Evolutionary conservation across 2,797 vertebrate genomes (phyloP).

Genomic region (Enteromius paludinosus): DNA sequence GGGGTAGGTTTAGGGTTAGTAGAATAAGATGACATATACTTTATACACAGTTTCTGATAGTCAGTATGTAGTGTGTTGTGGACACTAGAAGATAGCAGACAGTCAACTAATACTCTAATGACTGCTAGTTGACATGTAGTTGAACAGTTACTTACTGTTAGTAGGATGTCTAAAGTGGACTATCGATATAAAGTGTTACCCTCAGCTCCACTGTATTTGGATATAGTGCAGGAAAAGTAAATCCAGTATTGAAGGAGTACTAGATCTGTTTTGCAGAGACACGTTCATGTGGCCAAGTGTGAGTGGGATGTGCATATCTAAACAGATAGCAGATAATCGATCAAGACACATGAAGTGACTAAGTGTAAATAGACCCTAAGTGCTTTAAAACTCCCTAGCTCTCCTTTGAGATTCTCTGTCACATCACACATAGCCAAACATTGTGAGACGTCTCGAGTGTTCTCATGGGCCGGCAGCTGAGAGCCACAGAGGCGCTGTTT

Average conservation of each 20-base stretch:
- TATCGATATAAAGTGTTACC: too few relatives aligned
- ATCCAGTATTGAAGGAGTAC: background rate
- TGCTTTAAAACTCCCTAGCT: background rate
- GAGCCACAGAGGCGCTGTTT: background rate
- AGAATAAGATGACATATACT: too few relatives aligned
- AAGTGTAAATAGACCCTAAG: slow-evolving; percentile 29
- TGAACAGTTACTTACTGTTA: too few relatives aligned
- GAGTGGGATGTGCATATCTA: background rate
- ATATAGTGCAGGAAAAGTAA: background rate
- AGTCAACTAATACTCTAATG: too few relatives aligned
- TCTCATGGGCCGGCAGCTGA: slow-evolving; percentile 17
- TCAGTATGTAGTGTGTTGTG: too few relatives aligned
- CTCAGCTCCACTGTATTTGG: background rate
- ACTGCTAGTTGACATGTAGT: too few relatives aligned
- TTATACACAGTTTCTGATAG: too few relatives aligned
- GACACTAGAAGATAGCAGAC: too few relatives aligned
- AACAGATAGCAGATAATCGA: background rate
- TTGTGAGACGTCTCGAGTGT: background rate
- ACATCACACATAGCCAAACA: slow-evolving; percentile 7
- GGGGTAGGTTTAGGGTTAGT: too few relatives aligned
- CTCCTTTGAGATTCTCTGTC: slow-evolving; percentile 21
- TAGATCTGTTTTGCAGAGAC: background rate
- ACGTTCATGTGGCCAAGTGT: background rate
- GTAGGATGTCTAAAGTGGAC: too few relatives aligned
- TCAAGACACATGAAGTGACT: slow-evolving; percentile 20